Percentiles rank a stretch among this genome's conserved stretches.
Conservation (phyloP, 2,113 vertebrate genomes). For the Atherinomorus stipes region DNA sequence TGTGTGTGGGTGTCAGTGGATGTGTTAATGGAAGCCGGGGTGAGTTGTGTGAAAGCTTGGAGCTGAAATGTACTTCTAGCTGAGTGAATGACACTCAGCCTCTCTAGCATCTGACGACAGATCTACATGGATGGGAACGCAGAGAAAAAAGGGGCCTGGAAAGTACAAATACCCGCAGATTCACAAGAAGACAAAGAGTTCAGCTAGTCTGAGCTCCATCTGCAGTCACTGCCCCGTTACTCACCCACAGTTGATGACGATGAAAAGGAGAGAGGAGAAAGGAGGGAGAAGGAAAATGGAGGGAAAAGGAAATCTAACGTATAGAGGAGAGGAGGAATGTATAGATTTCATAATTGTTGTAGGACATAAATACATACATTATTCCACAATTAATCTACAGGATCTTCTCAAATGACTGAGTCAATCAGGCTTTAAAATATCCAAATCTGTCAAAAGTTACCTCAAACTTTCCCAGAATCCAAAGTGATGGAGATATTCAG, state of each 20-base stretch:
- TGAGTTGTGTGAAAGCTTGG: conserved; percentile 45
- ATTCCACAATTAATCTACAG: too few species aligned
- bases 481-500: not conserved
- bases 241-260: conserved; percentile 39
- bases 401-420: too few species aligned
- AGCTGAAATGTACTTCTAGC: conserved; percentile 39
- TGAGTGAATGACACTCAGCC: conserved; percentile 62
- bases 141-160: conserved; percentile 24
- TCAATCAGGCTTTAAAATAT: too few species aligned
- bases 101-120: conserved; percentile 62
- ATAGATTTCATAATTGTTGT: too few species aligned
- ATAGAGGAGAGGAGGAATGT: not conserved
- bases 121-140: conserved; percentile 47
- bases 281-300: not conserved
- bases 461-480: too few species aligned
- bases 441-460: too few species aligned
- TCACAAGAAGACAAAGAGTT: conserved; percentile 21
- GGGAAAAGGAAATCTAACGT: not conserved
- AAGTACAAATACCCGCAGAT: conserved; percentile 11
- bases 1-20: conserved; percentile 19
- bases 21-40: conserved; percentile 53
- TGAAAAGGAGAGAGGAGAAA: conserved; percentile 14
- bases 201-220: conserved; percentile 63
- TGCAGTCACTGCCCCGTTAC: conserved; percentile 54
- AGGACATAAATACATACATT: too few species aligned